Evolutionary conservation across 2,113 vertebrate genomes (phyloP).

Genomic region (Aleadryas rufinucha): DNA sequence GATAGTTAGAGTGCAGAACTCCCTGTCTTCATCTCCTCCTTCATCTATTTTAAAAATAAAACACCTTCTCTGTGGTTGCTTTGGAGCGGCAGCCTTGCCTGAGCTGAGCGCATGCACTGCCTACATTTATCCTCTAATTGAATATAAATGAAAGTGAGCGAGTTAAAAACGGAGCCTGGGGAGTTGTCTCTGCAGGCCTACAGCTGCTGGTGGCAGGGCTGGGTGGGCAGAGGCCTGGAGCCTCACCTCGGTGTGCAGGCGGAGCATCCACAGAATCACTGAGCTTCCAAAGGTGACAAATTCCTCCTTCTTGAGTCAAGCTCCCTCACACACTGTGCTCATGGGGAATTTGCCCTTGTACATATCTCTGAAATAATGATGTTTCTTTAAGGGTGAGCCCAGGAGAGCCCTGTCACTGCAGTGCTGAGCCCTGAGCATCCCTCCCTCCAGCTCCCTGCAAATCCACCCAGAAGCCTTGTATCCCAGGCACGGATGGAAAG

Average conservation of each 20-base stretch:
- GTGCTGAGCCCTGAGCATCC: not conserved
- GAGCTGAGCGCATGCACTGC: not conserved
- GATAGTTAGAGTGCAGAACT: not conserved
- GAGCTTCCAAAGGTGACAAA: rapidly evolving
- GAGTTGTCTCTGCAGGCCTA: not conserved
- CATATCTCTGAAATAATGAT: not conserved
- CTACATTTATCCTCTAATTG: conserved; percentile 30
- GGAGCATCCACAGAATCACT: not conserved
- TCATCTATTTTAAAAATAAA: not conserved
- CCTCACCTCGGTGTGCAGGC: rapidly evolving
- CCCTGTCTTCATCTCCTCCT: not conserved
- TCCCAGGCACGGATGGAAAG: rapidly evolving
- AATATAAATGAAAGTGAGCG: conserved; percentile 8
- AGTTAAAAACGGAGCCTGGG: not conserved
- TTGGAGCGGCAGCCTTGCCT: not conserved
- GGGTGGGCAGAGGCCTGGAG: not conserved
- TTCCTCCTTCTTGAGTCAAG: not conserved
- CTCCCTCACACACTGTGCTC: not conserved
- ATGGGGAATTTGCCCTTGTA: rapidly evolving
- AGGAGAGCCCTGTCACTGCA: not conserved
- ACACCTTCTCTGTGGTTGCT: not conserved
- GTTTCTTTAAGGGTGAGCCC: not conserved
- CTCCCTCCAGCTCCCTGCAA: not conserved
- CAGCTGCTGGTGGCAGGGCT: not conserved
- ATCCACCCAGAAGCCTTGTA: not conserved